Conservation (phyloP, 2,888 invertebrate genomes). For the Apotomis betuletana region DNA sequence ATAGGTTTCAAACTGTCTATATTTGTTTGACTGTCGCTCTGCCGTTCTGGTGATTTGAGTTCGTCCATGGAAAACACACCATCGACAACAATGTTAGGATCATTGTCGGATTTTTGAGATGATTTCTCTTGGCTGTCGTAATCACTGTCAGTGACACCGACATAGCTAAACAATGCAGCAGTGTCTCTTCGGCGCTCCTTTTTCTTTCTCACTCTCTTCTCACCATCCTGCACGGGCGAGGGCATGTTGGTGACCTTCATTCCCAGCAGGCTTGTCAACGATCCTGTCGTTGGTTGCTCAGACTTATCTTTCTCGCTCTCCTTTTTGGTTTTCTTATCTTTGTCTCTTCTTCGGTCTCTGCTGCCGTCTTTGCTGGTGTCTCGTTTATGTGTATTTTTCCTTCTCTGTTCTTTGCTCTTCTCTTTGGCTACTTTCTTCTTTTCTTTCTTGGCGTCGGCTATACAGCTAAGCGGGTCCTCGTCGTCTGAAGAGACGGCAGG, state of each 20-base stretch:
- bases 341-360: slow-evolving; percentile 47
- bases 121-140: slow-evolving; percentile 66
- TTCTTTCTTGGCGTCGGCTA: slow-evolving; percentile 59
- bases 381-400: slow-evolving; percentile 44
- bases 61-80: slow-evolving; percentile 71
- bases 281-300: slow-evolving; percentile 45
- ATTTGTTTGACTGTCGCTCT: slow-evolving; percentile 19
- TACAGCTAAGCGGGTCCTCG: slow-evolving; percentile 67
- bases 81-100: slow-evolving; percentile 61
- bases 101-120: slow-evolving; percentile 55
- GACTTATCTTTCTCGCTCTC: slow-evolving; percentile 45
- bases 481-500: slow-evolving; percentile 51
- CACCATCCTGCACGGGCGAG: slow-evolving; percentile 24
- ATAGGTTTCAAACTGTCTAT: slow-evolving; percentile 34
- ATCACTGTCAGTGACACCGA: slow-evolving; percentile 57
- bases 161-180: slow-evolving; percentile 12
- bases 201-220: slow-evolving; percentile 40
- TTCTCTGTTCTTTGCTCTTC: slow-evolving; percentile 57
- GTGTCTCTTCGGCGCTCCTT: slow-evolving; percentile 36
- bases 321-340: slow-evolving; percentile 49
- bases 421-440: slow-evolving; percentile 69
- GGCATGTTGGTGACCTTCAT: slow-evolving; percentile 59
- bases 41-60: slow-evolving; percentile 58
- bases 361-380: slow-evolving; percentile 30
- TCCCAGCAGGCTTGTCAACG: slow-evolving; percentile 64